Evolutionary conservation across 2,113 vertebrate genomes (phyloP), one percentile per base, ranked within the genome.

Genomic region (Mohoua ochrocephala): DNA sequence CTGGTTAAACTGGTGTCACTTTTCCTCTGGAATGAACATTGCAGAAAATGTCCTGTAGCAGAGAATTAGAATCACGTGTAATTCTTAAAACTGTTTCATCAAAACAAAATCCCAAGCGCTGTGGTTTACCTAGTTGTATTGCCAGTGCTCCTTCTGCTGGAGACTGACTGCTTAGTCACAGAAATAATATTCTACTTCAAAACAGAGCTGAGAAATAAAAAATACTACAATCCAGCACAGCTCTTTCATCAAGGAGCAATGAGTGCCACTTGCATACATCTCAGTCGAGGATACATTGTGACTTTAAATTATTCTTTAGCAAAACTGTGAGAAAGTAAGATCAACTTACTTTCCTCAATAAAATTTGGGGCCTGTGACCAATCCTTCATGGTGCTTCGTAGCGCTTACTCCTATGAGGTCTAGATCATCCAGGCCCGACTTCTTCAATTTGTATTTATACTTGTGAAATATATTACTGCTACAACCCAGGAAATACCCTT

Each of bases 141-240:
- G 35, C 60, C 30, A 92, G 59, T 86, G 83, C 82, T 93, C 49
- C 67, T 94, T 93, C 70, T 92, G 42, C 91, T 93, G 82, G 82
- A 85, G 67, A 50, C 39, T 68, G 60, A 47, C 39, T 85, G 67
- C 28, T 85, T 61, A 86, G 63, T 22, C 63, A 53, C 54, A 77
- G 30, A 83, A 80, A 90, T 27, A 69, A 60, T 28, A 35, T 20
- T 61, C 28, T 50, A 19, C 35, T 63, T 61, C 2, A 28, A 68
- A 92, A 68, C 0, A 1, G n/a, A 85, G 11, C 7, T 23, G 9
- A 92, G 63, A 93, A 91, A 68, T 44, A 71, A 54, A 73, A 63
- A 39, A 45, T 63, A 59, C 52, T 35, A 22, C 11, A 63, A 23
- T 26, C 20, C 4, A 71, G 20, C 12, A 56, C 11, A 75, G 4